phyloP scores from a whole-genome alignment of 2,797 vertebrate species.

The Pempheris klunzingeri region DNA sequence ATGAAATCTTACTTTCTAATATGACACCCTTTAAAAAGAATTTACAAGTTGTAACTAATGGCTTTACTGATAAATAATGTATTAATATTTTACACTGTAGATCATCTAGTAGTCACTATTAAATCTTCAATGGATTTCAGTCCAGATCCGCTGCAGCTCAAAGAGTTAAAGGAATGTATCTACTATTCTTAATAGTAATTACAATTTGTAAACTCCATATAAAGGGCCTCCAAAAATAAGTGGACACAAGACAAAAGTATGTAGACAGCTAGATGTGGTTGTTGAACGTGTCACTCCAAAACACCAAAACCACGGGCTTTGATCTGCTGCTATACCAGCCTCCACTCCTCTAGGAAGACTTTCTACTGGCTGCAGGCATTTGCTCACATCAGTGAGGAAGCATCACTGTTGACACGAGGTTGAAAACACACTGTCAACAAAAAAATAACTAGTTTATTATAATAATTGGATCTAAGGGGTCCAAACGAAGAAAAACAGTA shows the following conservation, averaged over 20 bases:
- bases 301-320: not conserved
- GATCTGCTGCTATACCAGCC: not conserved
- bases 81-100: not conserved
- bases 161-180: not conserved
- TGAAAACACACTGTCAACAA: not conserved
- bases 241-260: not conserved
- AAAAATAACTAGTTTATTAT: not conserved
- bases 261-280: not conserved
- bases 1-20: not conserved
- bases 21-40: not conserved
- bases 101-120: not conserved
- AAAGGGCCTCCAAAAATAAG: not conserved
- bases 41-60: not conserved
- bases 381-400: not conserved
- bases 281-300: not conserved
- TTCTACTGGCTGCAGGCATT: slow-evolving; percentile 15
- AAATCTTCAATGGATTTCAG: not conserved
- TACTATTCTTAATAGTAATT: not conserved
- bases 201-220: not conserved
- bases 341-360: not conserved
- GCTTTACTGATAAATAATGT: not conserved
- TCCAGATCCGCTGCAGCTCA: not conserved
- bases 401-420: not conserved
- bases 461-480: not conserved
- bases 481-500: not conserved